Conservation (phyloP, 2,113 vertebrate species). For the Petrocephalus zakoni region DNA sequence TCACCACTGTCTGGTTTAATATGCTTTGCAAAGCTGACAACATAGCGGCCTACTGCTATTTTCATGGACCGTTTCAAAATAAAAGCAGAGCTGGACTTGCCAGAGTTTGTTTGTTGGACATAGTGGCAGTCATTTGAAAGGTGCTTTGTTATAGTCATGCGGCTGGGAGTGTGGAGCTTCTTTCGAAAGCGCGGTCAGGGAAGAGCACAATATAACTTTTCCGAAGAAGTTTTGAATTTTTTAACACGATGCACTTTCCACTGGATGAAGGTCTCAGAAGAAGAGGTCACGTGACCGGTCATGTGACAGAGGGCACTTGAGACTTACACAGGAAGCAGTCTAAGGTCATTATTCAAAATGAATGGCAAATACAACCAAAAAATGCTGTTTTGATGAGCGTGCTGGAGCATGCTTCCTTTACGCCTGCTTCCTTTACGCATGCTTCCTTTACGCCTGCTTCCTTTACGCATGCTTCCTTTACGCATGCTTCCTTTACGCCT, state of each 20-base stretch:
- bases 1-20: slow-evolving; percentile 23
- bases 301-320: background rate
- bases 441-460: background rate
- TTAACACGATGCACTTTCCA: background rate
- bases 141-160: slow-evolving; percentile 28
- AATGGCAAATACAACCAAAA: background rate
- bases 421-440: background rate
- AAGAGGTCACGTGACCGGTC: background rate
- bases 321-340: background rate
- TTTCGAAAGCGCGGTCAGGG: background rate
- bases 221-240: background rate
- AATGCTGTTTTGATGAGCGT: background rate
- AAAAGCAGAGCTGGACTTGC: slow-evolving; percentile 11
- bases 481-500: background rate
- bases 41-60: background rate
- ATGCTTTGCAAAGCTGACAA: background rate
- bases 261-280: background rate
- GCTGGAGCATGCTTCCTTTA: background rate
- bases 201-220: background rate
- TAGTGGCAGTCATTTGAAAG: slow-evolving; percentile 24
- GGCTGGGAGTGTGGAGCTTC: background rate
- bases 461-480: too few species aligned
- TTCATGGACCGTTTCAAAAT: slow-evolving; percentile 10
- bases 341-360: background rate
- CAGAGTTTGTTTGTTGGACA: slow-evolving; percentile 36